A percentile compares a stretch with the other conserved stretches of the same genome.
phyloP scores from a whole-genome alignment of 2,113 vertebrate genomes.

The Cisticola juncidis region DNA sequence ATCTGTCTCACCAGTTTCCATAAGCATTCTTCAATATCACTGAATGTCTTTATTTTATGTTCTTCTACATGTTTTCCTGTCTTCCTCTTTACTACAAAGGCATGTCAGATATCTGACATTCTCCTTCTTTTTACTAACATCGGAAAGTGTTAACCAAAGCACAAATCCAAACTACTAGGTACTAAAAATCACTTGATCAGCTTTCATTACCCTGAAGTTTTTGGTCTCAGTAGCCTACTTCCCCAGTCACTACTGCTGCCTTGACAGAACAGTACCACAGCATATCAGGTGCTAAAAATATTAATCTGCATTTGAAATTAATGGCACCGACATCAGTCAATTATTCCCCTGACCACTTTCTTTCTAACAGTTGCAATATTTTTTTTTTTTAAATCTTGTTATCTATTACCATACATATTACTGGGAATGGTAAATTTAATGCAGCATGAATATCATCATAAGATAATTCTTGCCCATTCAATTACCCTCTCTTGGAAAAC shows the following conservation, averaged over 20 bases:
- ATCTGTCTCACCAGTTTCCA: background rate
- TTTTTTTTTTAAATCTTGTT: background rate
- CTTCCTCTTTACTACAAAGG: background rate
- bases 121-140: background rate
- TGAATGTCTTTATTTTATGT: background rate
- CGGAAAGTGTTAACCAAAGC: background rate
- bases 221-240: background rate
- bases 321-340: background rate
- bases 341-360: background rate
- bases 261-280: background rate
- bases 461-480: background rate
- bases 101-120: background rate
- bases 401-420: accelerated
- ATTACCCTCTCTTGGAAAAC: background rate
- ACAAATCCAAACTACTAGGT: background rate
- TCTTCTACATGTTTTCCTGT: background rate
- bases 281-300: background rate
- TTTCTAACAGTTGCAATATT: background rate
- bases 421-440: background rate
- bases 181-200: background rate
- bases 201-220: background rate
- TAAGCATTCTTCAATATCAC: background rate
- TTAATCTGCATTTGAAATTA: background rate
- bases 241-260: background rate
- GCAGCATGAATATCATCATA: background rate